Evolutionary conservation across 2,797 vertebrate genomes (phyloP).

Genomic region (Margarornis squamiger): DNA sequence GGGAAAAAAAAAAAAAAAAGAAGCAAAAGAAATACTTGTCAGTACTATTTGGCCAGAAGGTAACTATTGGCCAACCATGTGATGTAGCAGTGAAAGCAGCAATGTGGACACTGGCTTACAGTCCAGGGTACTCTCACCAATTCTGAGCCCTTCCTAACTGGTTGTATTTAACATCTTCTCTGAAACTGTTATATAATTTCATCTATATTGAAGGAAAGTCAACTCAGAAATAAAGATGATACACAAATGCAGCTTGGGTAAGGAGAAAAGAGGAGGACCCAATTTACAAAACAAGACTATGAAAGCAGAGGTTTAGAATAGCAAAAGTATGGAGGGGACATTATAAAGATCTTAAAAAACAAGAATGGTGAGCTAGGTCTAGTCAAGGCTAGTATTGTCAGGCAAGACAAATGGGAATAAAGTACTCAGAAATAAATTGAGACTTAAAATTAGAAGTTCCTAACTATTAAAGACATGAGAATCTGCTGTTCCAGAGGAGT

Average conservation of each 20-base stretch:
- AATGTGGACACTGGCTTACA: not conserved
- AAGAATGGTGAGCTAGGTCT: not conserved
- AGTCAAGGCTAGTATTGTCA: not conserved
- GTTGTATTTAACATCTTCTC: not conserved
- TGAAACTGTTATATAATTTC: not conserved
- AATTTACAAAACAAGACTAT: not conserved
- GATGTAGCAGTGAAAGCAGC: not conserved
- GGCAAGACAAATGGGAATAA: not conserved
- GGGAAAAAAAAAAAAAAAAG: not conserved
- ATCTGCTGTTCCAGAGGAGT: not conserved
- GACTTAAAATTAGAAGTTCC: slow-evolving; percentile 47
- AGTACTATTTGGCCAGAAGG: not conserved
- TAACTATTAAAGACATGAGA: not conserved
- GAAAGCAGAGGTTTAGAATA: not conserved
- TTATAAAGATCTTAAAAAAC: not conserved
- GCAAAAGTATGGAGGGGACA: not conserved
- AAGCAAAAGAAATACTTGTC: not conserved
- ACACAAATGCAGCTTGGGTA: not conserved
- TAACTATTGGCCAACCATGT: not conserved
- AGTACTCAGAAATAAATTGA: slow-evolving; percentile 24
- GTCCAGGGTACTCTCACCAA: not conserved
- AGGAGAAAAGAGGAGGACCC: not conserved
- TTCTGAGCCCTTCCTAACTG: not conserved
- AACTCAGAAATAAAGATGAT: not conserved
- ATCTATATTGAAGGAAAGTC: not conserved